phyloP scores from a whole-genome alignment of 2,888 invertebrate species.

The Agrotis puta region DNA sequence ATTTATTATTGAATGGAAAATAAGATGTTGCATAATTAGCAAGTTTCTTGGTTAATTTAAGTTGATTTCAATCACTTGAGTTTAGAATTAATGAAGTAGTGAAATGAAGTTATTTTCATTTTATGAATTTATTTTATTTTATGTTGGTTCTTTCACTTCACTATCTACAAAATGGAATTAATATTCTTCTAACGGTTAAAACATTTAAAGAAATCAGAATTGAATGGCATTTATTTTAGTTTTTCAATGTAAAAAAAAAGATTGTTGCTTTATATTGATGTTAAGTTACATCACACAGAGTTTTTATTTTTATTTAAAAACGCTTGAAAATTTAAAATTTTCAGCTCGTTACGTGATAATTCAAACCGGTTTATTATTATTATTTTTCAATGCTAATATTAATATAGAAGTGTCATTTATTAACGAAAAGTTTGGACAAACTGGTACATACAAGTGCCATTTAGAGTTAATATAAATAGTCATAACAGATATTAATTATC shows the following conservation, averaged over 20 bases:
- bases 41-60: slow-evolving; percentile 10
- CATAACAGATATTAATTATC: too few species aligned
- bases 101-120: background rate
- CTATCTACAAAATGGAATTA: too few species aligned
- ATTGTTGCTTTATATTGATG: too few species aligned
- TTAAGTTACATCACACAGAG: too few species aligned
- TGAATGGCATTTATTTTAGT: too few species aligned
- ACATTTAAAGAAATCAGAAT: too few species aligned
- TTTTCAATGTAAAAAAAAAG: too few species aligned
- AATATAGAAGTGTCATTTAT: background rate
- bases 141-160: background rate
- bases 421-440: too few species aligned
- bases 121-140: background rate
- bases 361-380: too few species aligned
- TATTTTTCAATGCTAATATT: background rate
- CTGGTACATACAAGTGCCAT: slow-evolving; percentile 1
- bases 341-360: background rate
- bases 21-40: background rate
- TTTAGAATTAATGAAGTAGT: background rate
- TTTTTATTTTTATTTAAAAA: too few species aligned
- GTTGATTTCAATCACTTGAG: background rate
- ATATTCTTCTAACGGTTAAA: too few species aligned
- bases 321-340: too few species aligned
- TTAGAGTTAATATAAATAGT: slow-evolving; percentile 15
- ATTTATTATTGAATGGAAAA: slow-evolving; percentile 16